Conservation (phyloP, 1,140 invertebrate genomes). For the Drosophila tristis region DNA sequence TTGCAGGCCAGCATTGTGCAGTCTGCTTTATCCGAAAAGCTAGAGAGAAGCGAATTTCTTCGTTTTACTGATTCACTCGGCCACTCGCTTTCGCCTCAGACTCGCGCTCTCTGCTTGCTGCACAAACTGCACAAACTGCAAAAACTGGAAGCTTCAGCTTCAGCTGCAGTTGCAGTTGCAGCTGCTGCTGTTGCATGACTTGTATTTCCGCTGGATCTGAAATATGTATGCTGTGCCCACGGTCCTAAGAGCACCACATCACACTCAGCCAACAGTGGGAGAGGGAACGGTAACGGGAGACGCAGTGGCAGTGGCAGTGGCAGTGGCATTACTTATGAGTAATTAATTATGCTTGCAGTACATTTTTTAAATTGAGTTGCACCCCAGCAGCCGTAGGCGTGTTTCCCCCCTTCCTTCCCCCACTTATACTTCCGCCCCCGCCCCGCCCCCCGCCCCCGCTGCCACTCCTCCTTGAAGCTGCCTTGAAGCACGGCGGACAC, state of each 20-base stretch:
- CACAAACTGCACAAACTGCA: too few species aligned
- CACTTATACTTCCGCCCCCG: constrained; percentile 6
- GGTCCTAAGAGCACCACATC: constrained; percentile 39
- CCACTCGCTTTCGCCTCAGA: constrained; percentile 43
- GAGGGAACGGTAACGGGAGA: too few species aligned
- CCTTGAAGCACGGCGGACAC: constrained; percentile 43
- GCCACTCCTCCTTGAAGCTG: constrained; percentile 16
- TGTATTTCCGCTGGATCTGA: constrained; percentile 52
- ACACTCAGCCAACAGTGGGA: too few species aligned
- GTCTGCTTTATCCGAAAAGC: constrained; percentile 64
- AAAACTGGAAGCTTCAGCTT: not conserved
- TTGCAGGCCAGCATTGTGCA: too few species aligned
- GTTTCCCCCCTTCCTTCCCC: not conserved
- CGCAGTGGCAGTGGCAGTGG: not conserved
- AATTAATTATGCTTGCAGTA: constrained; percentile 76
- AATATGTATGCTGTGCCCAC: constrained; percentile 56
- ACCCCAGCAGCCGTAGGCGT: constrained; percentile 24
- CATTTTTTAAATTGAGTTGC: constrained; percentile 68
- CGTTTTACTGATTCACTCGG: constrained; percentile 71
- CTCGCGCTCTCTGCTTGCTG: constrained; percentile 27
- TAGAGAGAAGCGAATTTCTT: constrained; percentile 70
- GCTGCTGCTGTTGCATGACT: constrained; percentile 22
- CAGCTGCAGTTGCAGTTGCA: constrained; percentile 2
- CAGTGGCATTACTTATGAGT: constrained; percentile 68
- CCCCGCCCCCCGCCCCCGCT: constrained; percentile 14